Percentiles rank a stretch among this genome's conserved stretches.
These are phyloP conservation scores for Bombylius discolor DNA, from an alignment of 2,888 invertebrate genomes.

Conservation along the genomic window DNA sequence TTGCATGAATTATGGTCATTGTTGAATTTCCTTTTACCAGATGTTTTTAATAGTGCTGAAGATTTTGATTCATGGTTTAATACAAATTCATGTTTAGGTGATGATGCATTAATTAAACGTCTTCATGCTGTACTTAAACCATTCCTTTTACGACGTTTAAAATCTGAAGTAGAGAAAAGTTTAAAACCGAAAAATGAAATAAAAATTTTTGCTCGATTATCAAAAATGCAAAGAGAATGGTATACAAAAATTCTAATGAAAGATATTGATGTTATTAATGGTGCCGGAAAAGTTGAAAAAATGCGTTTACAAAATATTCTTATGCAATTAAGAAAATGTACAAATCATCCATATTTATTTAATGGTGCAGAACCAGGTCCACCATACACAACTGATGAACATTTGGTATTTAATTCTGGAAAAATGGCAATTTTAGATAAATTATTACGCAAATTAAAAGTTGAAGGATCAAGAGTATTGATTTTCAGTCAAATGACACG, in stretches of 20 bases:
- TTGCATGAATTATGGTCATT: slow-evolving; percentile 92
- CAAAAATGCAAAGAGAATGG: slow-evolving; percentile 96
- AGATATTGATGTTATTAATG: slow-evolving; percentile 90
- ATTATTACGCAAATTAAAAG: slow-evolving; percentile 67
- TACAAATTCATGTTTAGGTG: slow-evolving; percentile 77
- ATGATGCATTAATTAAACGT: slow-evolving; percentile 71
- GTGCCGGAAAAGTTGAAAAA: slow-evolving; percentile 87
- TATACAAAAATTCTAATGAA: slow-evolving; percentile 95
- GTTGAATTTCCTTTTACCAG: slow-evolving; percentile 85
- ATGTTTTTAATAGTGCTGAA: slow-evolving; percentile 88
- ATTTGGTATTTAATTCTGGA: slow-evolving; percentile 84
- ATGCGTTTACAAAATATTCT: slow-evolving; percentile 91
- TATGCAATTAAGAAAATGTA: slow-evolving; percentile 91
- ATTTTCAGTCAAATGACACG: slow-evolving; percentile 90
- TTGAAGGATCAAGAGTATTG: slow-evolving; percentile 76
- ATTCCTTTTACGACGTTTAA: slow-evolving; percentile 79
- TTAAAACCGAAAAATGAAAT: slow-evolving; percentile 89
- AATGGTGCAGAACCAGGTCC: slow-evolving; percentile 95
- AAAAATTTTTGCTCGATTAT: slow-evolving; percentile 84
- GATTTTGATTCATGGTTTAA: slow-evolving; percentile 97
- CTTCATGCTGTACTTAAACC: slow-evolving; percentile 81
- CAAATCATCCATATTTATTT: slow-evolving; percentile 92
- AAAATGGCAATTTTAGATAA: slow-evolving; percentile 90
- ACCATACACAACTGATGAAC: slow-evolving; percentile 78
- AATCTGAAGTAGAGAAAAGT: slow-evolving; percentile 87